Percentiles rank a stretch among this genome's conserved stretches.
Conservation (phyloP, 2,888 invertebrate species). For the Plebejus melissa region DNA sequence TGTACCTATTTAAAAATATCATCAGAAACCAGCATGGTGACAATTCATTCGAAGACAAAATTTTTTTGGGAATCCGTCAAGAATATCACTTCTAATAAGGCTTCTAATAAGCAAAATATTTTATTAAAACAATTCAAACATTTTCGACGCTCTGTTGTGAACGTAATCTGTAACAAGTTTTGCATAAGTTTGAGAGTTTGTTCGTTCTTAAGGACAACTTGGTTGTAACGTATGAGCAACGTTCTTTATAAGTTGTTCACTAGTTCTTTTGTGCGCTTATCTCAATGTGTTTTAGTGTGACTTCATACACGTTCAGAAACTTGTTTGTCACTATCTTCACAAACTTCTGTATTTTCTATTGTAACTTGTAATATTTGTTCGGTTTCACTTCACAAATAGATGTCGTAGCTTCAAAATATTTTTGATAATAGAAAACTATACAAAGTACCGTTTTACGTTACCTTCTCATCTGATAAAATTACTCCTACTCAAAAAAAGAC, state of each 20-base stretch:
- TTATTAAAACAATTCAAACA: too few species aligned
- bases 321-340: conserved; percentile 20
- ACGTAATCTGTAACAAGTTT: conserved; percentile 13
- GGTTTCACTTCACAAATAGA: background rate
- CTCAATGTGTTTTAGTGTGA: conserved; percentile 25
- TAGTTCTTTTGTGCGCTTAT: conserved; percentile 29
- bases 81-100: too few species aligned
- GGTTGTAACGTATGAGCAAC: conserved; percentile 35
- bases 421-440: background rate
- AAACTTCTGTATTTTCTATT: conserved; percentile 1
- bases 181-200: conserved; percentile 25
- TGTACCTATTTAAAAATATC: too few species aligned
- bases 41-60: too few species aligned
- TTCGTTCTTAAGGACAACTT: conserved; percentile 20
- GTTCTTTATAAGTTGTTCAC: conserved; percentile 25
- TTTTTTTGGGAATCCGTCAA: too few species aligned
- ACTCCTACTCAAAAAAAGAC: background rate
- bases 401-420: background rate
- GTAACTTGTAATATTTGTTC: background rate
- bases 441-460: background rate
- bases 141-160: background rate
- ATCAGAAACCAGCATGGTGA: background rate
- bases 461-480: background rate
- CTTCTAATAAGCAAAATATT: too few species aligned
- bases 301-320: conserved; percentile 17